These are phyloP conservation scores for Jaculus jaculus DNA, from an alignment of 2,113 vertebrate species.

Conservation along the genomic window DNA sequence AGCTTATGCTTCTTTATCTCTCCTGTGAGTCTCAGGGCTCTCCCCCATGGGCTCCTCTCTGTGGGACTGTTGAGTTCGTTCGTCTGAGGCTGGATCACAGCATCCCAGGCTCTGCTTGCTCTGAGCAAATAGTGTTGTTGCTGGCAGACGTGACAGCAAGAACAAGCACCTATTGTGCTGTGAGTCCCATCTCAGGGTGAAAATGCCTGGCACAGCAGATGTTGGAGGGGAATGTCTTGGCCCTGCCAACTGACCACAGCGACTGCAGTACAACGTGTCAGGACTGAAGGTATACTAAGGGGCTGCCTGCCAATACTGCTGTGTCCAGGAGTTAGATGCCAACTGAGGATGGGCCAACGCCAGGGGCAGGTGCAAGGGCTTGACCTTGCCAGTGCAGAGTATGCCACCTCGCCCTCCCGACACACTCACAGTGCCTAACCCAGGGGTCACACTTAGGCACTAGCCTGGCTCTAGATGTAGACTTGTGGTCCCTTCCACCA, in stretches of 20 bases:
- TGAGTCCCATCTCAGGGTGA: neutral
- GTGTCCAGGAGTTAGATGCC: neutral
- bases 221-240: neutral
- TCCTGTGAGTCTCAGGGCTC: rapidly evolving
- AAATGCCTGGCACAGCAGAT: neutral
- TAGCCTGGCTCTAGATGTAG: neutral
- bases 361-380: conserved; percentile 3
- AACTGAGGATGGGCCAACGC: rapidly evolving
- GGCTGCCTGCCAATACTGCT: neutral
- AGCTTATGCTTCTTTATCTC: neutral
- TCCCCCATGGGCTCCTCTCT: neutral
- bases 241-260: neutral
- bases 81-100: neutral
- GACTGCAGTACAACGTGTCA: neutral
- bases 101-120: neutral
- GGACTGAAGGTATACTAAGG: neutral
- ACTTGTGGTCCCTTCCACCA: neutral
- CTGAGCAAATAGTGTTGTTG: neutral
- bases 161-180: conserved; percentile 28
- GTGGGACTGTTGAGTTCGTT: no score
- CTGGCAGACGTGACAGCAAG: neutral
- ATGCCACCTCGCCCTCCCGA: neutral
- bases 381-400: neutral
- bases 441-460: neutral
- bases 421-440: no score